Evolutionary conservation across 2,888 invertebrate species (phyloP).

Genomic region (Eristalinus aeneus): DNA sequence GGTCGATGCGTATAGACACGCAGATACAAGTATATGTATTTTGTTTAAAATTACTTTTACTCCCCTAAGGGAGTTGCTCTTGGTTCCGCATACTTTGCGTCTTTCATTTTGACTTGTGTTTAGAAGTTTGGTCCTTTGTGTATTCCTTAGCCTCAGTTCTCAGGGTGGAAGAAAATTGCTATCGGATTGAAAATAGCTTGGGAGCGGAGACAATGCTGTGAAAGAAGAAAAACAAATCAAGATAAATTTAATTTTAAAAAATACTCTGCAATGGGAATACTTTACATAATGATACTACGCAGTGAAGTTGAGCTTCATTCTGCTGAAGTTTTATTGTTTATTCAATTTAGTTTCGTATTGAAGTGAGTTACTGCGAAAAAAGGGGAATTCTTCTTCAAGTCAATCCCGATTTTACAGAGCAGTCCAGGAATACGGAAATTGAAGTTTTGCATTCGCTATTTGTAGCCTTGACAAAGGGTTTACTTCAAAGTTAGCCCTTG

Average conservation of each 20-base stretch:
- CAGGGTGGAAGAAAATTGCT: slow-evolving; percentile 19
- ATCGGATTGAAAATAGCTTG: slow-evolving; percentile 8
- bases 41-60: slow-evolving; percentile 52
- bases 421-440: no score
- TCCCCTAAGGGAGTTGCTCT: slow-evolving; percentile 31
- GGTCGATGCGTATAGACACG: not conserved
- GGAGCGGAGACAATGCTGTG: not conserved
- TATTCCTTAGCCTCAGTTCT: slow-evolving; percentile 4
- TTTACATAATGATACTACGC: not conserved
- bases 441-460: no score
- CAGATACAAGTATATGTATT: slow-evolving; percentile 3
- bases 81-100: slow-evolving; percentile 8
- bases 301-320: not conserved
- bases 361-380: no score
- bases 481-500: no score
- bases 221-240: not conserved
- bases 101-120: slow-evolving; percentile 22
- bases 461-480: no score
- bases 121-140: slow-evolving; percentile 17
- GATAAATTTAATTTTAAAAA: not conserved
- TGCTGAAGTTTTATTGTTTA: not conserved
- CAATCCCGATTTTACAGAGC: no score
- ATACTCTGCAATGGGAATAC: not conserved
- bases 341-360: not conserved
- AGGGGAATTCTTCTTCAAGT: no score